Conservation (phyloP, 2,888 invertebrate species). For the Cinara cedri region DNA sequence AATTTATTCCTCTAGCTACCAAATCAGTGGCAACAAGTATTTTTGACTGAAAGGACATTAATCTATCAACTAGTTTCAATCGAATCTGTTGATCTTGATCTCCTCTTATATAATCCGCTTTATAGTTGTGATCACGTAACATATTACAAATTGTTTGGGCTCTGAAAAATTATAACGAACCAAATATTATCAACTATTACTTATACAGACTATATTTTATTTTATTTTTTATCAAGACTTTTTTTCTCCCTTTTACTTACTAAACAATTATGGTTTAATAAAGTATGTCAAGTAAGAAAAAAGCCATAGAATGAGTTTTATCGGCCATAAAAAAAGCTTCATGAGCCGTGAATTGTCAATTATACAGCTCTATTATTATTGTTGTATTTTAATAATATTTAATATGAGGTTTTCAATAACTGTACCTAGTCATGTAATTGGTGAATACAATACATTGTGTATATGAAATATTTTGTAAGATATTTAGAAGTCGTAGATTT, state of each 20-base stretch:
- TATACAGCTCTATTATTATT: too few species aligned
- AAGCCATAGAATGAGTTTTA: too few species aligned
- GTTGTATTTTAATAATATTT: too few species aligned
- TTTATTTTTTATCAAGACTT: not conserved
- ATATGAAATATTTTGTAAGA: constrained; percentile 77
- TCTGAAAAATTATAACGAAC: constrained; percentile 48
- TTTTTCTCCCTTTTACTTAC: too few species aligned
- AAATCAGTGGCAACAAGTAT: constrained; percentile 90
- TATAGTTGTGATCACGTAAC: constrained; percentile 51
- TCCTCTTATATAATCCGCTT: constrained; percentile 58
- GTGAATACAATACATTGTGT: constrained; percentile 92
- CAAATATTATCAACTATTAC: not conserved
- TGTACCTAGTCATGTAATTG: constrained; percentile 77
- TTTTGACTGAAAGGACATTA: constrained; percentile 62
- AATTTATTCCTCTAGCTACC: constrained; percentile 93
- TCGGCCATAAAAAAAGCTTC: too few species aligned
- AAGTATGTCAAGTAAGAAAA: too few species aligned
- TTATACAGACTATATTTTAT: not conserved
- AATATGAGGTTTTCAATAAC: not conserved
- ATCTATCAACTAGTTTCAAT: constrained; percentile 55
- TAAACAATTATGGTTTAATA: too few species aligned
- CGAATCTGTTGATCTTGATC: constrained; percentile 58
- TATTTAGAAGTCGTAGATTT: constrained; percentile 71
- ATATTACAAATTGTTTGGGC: constrained; percentile 58
- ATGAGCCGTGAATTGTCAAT: too few species aligned